Percentiles rank a stretch among this genome's conserved stretches.
Conservation (phyloP, 2,113 vertebrate species). For the zebrafish (Danio rerio) region DNA sequence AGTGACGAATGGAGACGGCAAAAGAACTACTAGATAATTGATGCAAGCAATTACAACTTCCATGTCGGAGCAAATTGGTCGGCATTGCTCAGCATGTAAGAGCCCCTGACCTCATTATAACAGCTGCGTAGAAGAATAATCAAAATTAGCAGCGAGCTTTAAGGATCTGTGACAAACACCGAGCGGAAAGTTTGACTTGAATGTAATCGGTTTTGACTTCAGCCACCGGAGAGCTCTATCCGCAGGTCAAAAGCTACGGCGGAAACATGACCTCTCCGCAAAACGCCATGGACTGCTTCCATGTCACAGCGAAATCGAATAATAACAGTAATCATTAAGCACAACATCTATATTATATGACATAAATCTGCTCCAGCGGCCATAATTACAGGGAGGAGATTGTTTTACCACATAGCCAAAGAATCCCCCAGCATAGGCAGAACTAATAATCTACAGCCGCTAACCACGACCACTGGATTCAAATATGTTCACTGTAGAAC, state of each 20-base stretch:
- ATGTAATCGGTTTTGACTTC: conserved; percentile 29
- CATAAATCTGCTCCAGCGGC: conserved; percentile 66
- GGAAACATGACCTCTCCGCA: conserved; percentile 22
- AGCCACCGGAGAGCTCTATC: not conserved
- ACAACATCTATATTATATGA: conserved; percentile 68
- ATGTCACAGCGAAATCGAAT: conserved; percentile 59
- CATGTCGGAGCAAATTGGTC: conserved; percentile 79
- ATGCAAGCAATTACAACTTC: conserved; percentile 79
- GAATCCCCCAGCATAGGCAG: conserved; percentile 57
- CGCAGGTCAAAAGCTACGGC: not conserved
- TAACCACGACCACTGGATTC: conserved; percentile 69
- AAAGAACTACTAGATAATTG: conserved; percentile 70
- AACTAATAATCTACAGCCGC: conserved; percentile 69
- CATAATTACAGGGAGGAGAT: conserved; percentile 67
- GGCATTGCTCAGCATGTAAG: conserved; percentile 75
- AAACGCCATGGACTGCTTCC: conserved; percentile 39
- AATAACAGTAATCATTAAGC: conserved; percentile 66
- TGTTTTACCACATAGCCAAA: conserved; percentile 67
- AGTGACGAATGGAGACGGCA: conserved; percentile 53
- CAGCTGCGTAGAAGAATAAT: conserved; percentile 75
- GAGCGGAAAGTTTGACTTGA: conserved; percentile 24
- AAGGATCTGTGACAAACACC: conserved; percentile 24
- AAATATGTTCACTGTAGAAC: conserved; percentile 47
- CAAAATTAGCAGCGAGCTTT: conserved; percentile 69
- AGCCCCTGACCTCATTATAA: conserved; percentile 77